Percentiles rank a stretch among this genome's conserved stretches.
Conservation (phyloP, 2,888 invertebrate genomes). For the Congeria kusceri region DNA sequence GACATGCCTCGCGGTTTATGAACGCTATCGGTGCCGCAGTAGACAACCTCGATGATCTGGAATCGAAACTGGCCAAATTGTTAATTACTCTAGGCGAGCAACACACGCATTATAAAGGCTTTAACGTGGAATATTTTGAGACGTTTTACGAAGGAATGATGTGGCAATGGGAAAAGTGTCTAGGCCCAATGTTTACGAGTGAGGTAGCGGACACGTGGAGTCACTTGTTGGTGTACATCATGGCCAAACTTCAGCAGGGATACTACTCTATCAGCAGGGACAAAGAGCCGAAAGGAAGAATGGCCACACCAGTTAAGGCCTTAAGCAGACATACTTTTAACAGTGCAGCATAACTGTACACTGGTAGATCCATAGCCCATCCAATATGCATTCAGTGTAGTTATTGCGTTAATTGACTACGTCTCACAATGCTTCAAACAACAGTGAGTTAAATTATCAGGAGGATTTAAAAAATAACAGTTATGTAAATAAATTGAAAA, state of each 20-base stretch:
- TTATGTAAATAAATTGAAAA: no score
- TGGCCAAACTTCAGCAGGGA: conserved; percentile 36
- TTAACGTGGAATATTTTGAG: conserved; percentile 37
- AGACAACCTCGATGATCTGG: conserved; percentile 30
- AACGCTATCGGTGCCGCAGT: conserved; percentile 26
- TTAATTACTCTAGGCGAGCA: conserved; percentile 17
- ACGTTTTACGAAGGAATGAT: conserved; percentile 34
- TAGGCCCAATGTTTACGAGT: conserved; percentile 14
- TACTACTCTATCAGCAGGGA: conserved; percentile 10
- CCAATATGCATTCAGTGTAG: no score
- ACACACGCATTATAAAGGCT: conserved; percentile 28
- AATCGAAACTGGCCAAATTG: conserved; percentile 4
- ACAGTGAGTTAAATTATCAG: no score
- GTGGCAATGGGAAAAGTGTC: conserved; percentile 25
- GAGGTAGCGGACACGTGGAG: conserved; percentile 30
- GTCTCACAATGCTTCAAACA: no score
- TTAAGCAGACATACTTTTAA: no score
- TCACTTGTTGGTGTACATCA: conserved; percentile 25
- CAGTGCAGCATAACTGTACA: no score
- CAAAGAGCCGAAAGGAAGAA: background rate
- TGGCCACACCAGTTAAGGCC: no score
- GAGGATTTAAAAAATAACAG: no score
- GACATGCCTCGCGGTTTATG: conserved; percentile 32
- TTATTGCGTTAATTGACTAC: no score
- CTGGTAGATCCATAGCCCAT: no score